Percentiles rank a stretch among this genome's conserved stretches.
Conservation (phyloP, 2,888 invertebrate genomes). For the Sialis lutaria region DNA sequence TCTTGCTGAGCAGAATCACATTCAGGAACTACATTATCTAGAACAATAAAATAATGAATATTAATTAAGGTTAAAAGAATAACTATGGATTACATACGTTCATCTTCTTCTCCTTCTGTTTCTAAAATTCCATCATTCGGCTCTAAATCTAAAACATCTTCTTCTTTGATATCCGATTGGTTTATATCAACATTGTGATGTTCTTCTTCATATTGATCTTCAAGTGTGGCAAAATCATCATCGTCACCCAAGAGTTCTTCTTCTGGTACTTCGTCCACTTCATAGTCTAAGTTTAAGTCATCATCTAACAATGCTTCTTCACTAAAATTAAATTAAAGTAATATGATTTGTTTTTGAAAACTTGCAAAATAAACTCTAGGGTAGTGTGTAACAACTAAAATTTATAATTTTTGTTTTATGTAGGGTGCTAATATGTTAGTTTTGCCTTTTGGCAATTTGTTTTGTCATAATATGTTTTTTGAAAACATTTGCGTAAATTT, state of each 20-base stretch:
- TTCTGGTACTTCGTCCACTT: constrained; percentile 13
- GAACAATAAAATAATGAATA: neutral
- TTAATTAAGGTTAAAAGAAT: neutral
- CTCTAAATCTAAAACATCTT: constrained; percentile 26
- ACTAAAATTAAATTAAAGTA: neutral
- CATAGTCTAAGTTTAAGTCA: constrained; percentile 22
- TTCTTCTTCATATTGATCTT: neutral
- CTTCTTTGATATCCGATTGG: constrained; percentile 9
- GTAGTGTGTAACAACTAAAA: neutral
- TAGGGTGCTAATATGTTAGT: no score
- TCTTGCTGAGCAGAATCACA: constrained; percentile 6
- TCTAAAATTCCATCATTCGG: constrained; percentile 20
- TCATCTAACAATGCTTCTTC: constrained; percentile 29
- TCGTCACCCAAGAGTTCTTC: constrained; percentile 2
- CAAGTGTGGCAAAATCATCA: constrained; percentile 2
- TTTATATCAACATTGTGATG: neutral
- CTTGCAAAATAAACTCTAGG: neutral
- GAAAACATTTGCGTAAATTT: no score
- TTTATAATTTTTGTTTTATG: no score
- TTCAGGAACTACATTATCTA: constrained; percentile 5
- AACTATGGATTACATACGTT: neutral
- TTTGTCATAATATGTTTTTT: no score
- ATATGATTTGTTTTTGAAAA: neutral
- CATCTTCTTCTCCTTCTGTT: constrained; percentile 1
- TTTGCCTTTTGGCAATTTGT: no score